phyloP scores from a whole-genome alignment of 2,888 invertebrate species.

The Spodoptera picta region DNA sequence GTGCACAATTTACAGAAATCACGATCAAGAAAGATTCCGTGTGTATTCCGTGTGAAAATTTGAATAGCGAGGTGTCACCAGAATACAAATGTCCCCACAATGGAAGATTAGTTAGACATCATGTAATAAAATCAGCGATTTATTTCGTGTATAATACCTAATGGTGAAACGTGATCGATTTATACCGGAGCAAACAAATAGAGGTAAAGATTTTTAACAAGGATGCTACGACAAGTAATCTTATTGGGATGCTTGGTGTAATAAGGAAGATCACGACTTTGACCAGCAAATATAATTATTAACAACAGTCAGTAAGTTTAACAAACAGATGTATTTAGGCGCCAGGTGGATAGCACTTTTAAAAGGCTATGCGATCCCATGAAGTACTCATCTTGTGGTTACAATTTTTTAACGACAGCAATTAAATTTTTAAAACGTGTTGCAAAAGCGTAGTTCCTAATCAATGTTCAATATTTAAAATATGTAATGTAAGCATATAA shows the following conservation, averaged over 20 bases:
- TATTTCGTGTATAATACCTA: conserved; percentile 9
- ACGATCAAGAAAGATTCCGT: conserved; percentile 18
- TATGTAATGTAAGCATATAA: too few species aligned
- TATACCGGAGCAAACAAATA: conserved; percentile 7
- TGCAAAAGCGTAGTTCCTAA: too few species aligned
- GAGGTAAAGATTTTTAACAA: conserved; percentile 13
- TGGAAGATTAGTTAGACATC: conserved; percentile 8
- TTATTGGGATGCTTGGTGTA: neutral
- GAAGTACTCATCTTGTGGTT: too few species aligned
- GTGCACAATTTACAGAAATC: conserved; percentile 4
- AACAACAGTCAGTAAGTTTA: too few species aligned
- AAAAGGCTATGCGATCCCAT: too few species aligned
- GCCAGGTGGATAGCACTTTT: neutral
- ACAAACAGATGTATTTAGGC: too few species aligned
- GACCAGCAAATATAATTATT: too few species aligned
- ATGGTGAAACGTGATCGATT: conserved; percentile 37
- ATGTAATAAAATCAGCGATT: conserved; percentile 39
- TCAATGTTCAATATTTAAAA: too few species aligned
- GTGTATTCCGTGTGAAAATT: conserved; percentile 33
- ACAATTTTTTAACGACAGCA: too few species aligned
- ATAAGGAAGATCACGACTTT: neutral
- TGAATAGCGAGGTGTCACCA: conserved; percentile 14
- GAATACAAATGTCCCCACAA: conserved; percentile 37
- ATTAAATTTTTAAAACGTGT: too few species aligned
- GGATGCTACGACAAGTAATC: neutral